Evolutionary conservation across 2,888 invertebrate species (phyloP), one percentile per base, ranked within the genome.

Genomic region (Coleophora flavipennella): DNA sequence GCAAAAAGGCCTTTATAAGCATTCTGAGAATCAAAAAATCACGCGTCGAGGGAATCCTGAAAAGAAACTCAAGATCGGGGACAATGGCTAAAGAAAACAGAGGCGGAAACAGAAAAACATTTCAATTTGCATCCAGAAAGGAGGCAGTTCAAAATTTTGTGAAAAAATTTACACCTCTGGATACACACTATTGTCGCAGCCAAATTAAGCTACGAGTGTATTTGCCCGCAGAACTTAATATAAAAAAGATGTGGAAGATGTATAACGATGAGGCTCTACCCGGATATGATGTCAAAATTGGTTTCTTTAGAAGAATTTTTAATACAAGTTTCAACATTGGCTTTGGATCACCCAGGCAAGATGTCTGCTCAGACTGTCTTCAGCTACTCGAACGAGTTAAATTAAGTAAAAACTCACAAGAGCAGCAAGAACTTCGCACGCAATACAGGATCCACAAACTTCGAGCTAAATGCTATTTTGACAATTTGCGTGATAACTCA

Each of bases 281-380:
- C 10, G 48, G 45, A 35, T 48, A 33, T 40, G 40, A 38, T 28
- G 46, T 48, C 9, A 46, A 40, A 8, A 40, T 35, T 14, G 31
- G 32, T 38, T 51, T 36, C 41, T 53, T 50, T 31, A 44, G 50
- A 37, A 48, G 46, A 31, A 40, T 51, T 10, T 49, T 50, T 31
- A 46, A 46, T 20, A 50, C 44, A n/a, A 35, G 39, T 26, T 49
- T 48, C 33, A 52, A 53, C 37, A 47, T 51, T 36, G 49, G 47
- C 4, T 53, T 51, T 38, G 47, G 50, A n/a, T 33, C 45, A 11
- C 39, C 41, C 11, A 34, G 46, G 10, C 44, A 43, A 42, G 51
- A 51, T 14, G 51, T 49, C 10, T 49, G 49, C 36, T 51, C 49
- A 8, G 37, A 36, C 36, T 49, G 48, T 32, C 29, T 49, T 20